These are phyloP conservation scores for Coelopa frigida DNA, from an alignment of 1,140 invertebrate species.

Conservation along the genomic window DNA sequence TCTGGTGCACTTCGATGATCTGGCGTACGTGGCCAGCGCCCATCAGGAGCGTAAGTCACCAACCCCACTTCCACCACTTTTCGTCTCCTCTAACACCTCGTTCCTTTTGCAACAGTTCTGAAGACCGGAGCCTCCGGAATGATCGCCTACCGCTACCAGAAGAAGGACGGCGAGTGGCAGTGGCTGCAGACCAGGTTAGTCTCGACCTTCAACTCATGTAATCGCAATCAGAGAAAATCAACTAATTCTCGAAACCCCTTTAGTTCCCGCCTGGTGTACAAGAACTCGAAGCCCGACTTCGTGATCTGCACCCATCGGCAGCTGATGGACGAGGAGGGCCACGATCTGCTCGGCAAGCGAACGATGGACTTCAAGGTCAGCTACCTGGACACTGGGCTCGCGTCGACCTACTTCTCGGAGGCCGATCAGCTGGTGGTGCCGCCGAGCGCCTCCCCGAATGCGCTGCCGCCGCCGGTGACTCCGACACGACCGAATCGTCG, in stretches of 20 bases:
- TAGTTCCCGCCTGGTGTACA: slow-evolving; percentile 93
- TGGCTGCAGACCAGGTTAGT: slow-evolving; percentile 80
- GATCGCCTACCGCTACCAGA: slow-evolving; percentile 94
- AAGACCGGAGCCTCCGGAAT: slow-evolving; percentile 97
- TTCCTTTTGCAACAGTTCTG: slow-evolving; percentile 73
- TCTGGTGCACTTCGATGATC: slow-evolving; percentile 93
- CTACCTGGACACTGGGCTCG: slow-evolving; percentile 86
- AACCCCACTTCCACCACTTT: neutral
- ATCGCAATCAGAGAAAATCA: neutral
- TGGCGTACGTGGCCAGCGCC: slow-evolving; percentile 95
- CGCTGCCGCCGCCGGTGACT: slow-evolving; percentile 52
- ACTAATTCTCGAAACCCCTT: neutral
- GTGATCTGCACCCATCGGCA: slow-evolving; percentile 96
- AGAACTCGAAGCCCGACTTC: slow-evolving; percentile 98
- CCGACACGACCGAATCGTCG: slow-evolving; percentile 73
- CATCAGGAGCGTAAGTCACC: slow-evolving; percentile 94
- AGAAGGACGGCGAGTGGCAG: slow-evolving; percentile 91
- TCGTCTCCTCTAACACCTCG: neutral
- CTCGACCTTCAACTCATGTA: neutral
- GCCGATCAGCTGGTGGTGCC: slow-evolving; percentile 69
- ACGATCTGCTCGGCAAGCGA: slow-evolving; percentile 89
- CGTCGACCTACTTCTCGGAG: slow-evolving; percentile 83
- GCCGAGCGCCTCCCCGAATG: slow-evolving; percentile 44
- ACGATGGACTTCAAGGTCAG: slow-evolving; percentile 98
- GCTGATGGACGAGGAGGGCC: slow-evolving; percentile 97